Evolutionary conservation across 30 jellyfish, hydroid and myxozoan species (phyloP), one percentile per base, ranked within the genome.

Genomic region (Mastigias papua): DNA sequence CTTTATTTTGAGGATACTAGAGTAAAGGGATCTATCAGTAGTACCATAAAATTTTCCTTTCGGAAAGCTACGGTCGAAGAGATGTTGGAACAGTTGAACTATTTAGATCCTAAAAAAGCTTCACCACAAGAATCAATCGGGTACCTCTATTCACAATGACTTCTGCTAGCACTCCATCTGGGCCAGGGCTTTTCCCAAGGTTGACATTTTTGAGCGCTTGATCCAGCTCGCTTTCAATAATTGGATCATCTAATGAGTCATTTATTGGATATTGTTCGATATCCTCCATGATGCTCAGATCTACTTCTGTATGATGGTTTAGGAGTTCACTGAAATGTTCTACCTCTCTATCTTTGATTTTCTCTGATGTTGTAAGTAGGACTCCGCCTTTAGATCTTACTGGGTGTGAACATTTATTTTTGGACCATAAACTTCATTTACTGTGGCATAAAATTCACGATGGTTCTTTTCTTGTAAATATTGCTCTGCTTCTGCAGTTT

Each of bases 131-230:
- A n/a, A n/a, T n/a, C 87, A 88, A 67, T 22, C 76, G 58, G 69
- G 48, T 34, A 20, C 88, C 97, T 46, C 92, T 74, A 80, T 88
- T 48, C 27, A 78, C 88, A 58, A 42, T 76, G 30, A 79, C 88
- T 79, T 88, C 92, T 8, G 97, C 69, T 30, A 71, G 75, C 54
- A 31, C 76, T 30, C 90, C 81, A 61, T 42, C 92, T 31, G 88
- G 92, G 54, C 88, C 92, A 69, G 91, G 92, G 78, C 92, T 88
- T 88, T 86, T 46, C n/a, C 92, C 79, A 25, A 62, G 86, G 61
- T 87, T 48, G 81, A 90, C 74, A 54, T 86, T 86, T 86, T 73
- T 73, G 50, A 86, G 84, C 34, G 95, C 95, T 50, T 62, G 25
- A 76, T 76, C 91, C 64, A 87, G 91, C 86, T 76, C 91, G 69